Evolutionary conservation across 2,113 vertebrate species (phyloP).

Genomic region (Dipodomys spectabilis): DNA sequence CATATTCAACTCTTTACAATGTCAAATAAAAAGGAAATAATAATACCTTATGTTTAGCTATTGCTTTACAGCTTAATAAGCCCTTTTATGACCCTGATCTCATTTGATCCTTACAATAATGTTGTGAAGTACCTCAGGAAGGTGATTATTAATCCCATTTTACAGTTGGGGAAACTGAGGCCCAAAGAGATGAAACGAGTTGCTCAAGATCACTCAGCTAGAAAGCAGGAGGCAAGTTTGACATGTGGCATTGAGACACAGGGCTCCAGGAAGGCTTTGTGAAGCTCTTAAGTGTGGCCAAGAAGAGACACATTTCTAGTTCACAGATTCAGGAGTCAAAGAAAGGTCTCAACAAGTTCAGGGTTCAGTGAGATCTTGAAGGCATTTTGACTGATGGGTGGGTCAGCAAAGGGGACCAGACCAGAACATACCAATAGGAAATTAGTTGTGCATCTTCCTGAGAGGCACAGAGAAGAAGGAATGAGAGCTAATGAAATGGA

Average conservation of each 20-base stretch:
- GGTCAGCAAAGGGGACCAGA: no score
- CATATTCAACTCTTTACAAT: conserved; percentile 51
- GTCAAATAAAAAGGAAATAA: conserved; percentile 76
- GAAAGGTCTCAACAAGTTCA: not conserved
- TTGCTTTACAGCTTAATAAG: conserved; percentile 63
- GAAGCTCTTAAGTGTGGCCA: not conserved
- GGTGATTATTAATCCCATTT: conserved; percentile 69
- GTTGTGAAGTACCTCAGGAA: conserved; percentile 49
- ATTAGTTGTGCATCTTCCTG: not conserved
- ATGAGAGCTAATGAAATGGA: not conserved
- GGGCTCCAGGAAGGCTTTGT: no score
- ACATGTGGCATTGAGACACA: not conserved
- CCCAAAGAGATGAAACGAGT: conserved; percentile 15
- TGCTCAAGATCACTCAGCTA: not conserved
- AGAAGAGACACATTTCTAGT: not conserved
- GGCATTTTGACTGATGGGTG: not conserved
- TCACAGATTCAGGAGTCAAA: not conserved
- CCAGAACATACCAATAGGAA: not conserved
- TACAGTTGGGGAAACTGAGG: conserved; percentile 62
- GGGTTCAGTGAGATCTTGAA: not conserved
- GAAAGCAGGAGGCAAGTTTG: not conserved
- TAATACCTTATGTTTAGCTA: conserved; percentile 61
- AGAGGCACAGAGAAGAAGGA: not conserved
- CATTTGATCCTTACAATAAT: conserved; percentile 68
- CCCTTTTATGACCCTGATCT: conserved; percentile 47